Percentiles rank a stretch among this genome's conserved stretches.
Conservation (phyloP, 2,113 vertebrate species). For the Chaenogobius annularis region DNA sequence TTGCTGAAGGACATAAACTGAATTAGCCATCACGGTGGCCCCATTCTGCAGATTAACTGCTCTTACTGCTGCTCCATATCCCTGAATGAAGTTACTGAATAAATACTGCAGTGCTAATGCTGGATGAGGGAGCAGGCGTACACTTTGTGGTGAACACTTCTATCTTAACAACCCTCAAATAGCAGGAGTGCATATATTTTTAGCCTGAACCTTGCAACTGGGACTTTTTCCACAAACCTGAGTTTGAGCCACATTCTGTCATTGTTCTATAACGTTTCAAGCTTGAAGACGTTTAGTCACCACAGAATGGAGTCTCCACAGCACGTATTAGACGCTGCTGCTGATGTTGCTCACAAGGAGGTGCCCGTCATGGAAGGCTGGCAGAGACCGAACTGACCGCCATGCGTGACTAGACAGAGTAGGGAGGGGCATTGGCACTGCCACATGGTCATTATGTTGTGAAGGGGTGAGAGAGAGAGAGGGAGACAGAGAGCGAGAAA, state of each 20-base stretch:
- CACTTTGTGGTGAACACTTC: constrained; percentile 13
- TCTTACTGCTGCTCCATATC: constrained; percentile 39
- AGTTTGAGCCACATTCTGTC: constrained; percentile 20
- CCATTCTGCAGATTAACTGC: constrained; percentile 56
- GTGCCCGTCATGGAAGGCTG: constrained; percentile 69
- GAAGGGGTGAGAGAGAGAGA: constrained; percentile 36
- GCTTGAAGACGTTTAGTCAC: constrained; percentile 21
- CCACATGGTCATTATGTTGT: constrained; percentile 54
- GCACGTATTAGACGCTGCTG: constrained; percentile 45
- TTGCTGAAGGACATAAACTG: constrained; percentile 29
- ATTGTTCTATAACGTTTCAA: constrained; percentile 25
- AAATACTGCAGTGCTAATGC: constrained; percentile 53
- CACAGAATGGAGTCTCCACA: constrained; percentile 34
- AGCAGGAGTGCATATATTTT: constrained; percentile 32
- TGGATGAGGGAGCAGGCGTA: constrained; percentile 42
- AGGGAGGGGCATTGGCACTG: constrained; percentile 60
- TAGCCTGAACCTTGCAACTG: constrained; percentile 13
- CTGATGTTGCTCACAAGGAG: constrained; percentile 58
- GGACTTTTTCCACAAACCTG: constrained; percentile 37
- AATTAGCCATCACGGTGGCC: constrained; percentile 43
- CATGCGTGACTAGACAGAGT: constrained; percentile 65
- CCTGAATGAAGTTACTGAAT: constrained; percentile 41
- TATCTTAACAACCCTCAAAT: constrained; percentile 34
- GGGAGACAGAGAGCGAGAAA: constrained; percentile 21
- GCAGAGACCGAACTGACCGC: constrained; percentile 25